Evolutionary conservation across 2,113 vertebrate species (phyloP).

Genomic region (Greenwoodochromis staneri): DNA sequence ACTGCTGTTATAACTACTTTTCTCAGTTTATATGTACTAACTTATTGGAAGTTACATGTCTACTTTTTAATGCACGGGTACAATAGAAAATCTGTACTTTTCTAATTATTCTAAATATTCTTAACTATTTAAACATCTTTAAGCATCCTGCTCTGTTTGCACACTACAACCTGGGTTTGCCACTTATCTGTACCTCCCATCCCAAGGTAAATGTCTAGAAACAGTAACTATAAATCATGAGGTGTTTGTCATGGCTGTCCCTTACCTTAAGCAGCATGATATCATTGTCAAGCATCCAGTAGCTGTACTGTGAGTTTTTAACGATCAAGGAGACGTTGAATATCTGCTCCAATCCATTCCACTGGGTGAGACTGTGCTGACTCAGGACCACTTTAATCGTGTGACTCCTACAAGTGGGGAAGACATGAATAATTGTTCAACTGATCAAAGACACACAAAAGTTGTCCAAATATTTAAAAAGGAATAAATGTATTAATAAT

Average conservation of each 20-base stretch:
- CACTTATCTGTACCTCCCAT: neutral
- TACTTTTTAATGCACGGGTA: neutral
- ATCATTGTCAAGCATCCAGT: conserved; percentile 67
- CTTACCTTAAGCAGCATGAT: conserved; percentile 75
- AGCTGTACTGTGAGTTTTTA: conserved; percentile 42
- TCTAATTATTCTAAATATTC: neutral
- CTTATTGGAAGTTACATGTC: neutral
- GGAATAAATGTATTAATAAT: neutral
- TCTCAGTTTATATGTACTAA: neutral
- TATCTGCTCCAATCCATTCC: conserved; percentile 58
- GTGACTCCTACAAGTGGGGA: conserved; percentile 29
- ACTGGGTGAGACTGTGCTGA: conserved; percentile 37
- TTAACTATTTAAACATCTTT: neutral
- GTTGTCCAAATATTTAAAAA: neutral
- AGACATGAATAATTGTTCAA: neutral
- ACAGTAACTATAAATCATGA: neutral
- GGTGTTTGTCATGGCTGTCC: neutral
- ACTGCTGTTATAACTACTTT: neutral
- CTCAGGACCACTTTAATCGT: conserved; percentile 61
- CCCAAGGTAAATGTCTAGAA: neutral
- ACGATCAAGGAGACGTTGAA: conserved; percentile 49
- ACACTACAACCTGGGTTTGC: neutral
- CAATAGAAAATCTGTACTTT: neutral
- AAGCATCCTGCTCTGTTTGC: neutral
- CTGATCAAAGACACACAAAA: neutral